Percentiles rank a stretch among this genome's conserved stretches.
Evolutionary conservation across 2,888 invertebrate species (phyloP).

Genomic region (Notodonta dromedarius): DNA sequence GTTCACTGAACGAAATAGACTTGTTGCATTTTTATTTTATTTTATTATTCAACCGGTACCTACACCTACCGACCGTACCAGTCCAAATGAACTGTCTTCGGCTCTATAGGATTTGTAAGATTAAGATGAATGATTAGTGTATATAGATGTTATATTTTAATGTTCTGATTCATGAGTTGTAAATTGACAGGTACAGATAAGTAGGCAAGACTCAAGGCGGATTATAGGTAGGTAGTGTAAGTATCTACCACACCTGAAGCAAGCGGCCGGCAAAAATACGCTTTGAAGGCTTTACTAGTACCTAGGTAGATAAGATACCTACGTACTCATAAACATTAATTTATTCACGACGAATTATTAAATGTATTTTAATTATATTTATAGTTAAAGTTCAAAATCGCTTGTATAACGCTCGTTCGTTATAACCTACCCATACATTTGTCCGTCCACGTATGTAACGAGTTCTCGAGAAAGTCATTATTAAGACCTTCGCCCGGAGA

Average conservation of each 20-base stretch:
- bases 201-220: neutral
- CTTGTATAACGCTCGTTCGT: neutral
- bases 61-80: conserved; percentile 36
- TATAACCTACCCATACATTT: neutral
- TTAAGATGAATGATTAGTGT: conserved; percentile 48
- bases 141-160: conserved; percentile 17
- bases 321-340: no score
- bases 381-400: neutral
- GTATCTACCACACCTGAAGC: neutral
- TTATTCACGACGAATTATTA: no score
- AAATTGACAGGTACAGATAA: neutral
- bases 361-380: neutral
- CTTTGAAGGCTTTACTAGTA: neutral
- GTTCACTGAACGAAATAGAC: conserved; percentile 64
- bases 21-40: conserved; percentile 73
- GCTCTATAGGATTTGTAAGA: conserved; percentile 45
- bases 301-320: no score
- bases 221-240: conserved; percentile 2
- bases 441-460: conserved; percentile 40
- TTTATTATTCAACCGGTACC: conserved; percentile 46
- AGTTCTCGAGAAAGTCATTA: conserved; percentile 75
- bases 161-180: conserved; percentile 1
- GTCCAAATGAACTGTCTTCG: conserved; percentile 58
- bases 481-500: conserved; percentile 59
- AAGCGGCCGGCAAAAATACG: neutral